Percentiles rank a stretch among this genome's conserved stretches.
These are phyloP conservation scores for Polymixis lichenea DNA, from an alignment of 2,888 invertebrate species.

Conservation along the genomic window DNA sequence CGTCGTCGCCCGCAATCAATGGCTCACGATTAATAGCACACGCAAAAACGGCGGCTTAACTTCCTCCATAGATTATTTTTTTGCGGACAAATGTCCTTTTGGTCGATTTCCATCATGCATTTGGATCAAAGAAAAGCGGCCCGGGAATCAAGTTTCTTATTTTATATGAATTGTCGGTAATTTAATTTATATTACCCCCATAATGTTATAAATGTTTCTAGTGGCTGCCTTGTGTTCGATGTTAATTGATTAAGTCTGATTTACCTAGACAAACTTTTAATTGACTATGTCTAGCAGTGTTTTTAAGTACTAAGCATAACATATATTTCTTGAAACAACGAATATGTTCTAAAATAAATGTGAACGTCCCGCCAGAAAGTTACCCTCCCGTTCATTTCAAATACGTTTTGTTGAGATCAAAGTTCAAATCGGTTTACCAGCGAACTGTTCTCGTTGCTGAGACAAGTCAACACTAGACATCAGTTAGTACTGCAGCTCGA, in stretches of 20 bases:
- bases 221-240: neutral
- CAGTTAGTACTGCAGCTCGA: conserved; percentile 44
- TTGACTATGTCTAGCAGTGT: neutral
- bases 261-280: neutral
- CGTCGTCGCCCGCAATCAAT: conserved; percentile 68
- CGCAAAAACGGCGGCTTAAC: conserved; percentile 64
- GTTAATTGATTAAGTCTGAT: neutral
- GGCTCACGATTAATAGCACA: conserved; percentile 62
- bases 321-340: conserved; percentile 33
- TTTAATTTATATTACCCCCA: neutral
- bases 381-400: conserved; percentile 64
- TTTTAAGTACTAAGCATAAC: conserved; percentile 1
- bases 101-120: conserved; percentile 55
- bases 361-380: conserved; percentile 54
- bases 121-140: conserved; percentile 36
- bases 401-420: conserved; percentile 67
- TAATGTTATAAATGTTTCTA: conserved; percentile 8
- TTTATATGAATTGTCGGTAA: conserved; percentile 4
- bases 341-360: conserved; percentile 52
- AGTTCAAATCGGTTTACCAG: conserved; percentile 69
- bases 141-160: conserved; percentile 19
- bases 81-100: conserved; percentile 61
- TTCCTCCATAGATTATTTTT: conserved; percentile 67
- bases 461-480: conserved; percentile 64
- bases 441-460: conserved; percentile 54